Percentiles rank a stretch among this genome's conserved stretches.
Evolutionary conservation across 1,140 invertebrate species (phyloP).

Genomic region (Drosophila biarmipes): DNA sequence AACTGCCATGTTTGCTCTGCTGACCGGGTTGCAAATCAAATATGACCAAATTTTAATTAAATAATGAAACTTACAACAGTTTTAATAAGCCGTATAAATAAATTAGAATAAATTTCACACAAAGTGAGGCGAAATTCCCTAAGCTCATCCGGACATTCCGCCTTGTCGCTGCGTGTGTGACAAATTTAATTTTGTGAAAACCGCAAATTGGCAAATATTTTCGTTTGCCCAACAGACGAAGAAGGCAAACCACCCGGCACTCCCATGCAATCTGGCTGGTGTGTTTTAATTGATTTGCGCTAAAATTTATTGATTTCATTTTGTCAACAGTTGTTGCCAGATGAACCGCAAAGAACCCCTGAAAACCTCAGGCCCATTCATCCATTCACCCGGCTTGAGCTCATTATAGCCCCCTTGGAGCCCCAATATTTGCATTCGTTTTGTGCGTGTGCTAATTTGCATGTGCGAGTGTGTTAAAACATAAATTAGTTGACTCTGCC

Average conservation of each 20-base stretch:
- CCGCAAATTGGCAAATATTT: constrained; percentile 82
- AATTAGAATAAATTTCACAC: constrained; percentile 62
- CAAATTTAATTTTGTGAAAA: constrained; percentile 78
- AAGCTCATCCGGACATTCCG: constrained; percentile 45
- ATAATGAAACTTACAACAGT: constrained; percentile 64
- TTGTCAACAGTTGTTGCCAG: constrained; percentile 74
- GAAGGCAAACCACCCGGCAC: constrained; percentile 20
- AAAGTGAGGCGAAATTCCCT: constrained; percentile 28
- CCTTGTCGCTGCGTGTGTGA: constrained; percentile 20
- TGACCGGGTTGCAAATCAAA: constrained; percentile 44
- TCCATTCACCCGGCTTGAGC: constrained; percentile 42
- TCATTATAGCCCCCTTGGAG: constrained; percentile 43
- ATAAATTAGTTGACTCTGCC: constrained; percentile 60
- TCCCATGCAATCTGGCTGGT: constrained; percentile 42
- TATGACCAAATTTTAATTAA: constrained; percentile 77
- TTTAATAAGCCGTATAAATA: constrained; percentile 79
- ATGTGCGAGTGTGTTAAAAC: constrained; percentile 71
- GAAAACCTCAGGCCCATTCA: constrained; percentile 18
- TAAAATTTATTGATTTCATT: constrained; percentile 81
- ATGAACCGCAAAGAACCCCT: constrained; percentile 49
- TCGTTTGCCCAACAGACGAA: constrained; percentile 57
- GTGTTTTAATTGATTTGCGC: constrained; percentile 80
- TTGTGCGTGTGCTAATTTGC: constrained; percentile 66
- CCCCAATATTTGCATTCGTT: constrained; percentile 47
- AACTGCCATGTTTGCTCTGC: constrained; percentile 4